A percentile compares a stretch with the other conserved stretches of the same genome.
phyloP scores from a whole-genome alignment of 2,888 invertebrate species.

The Drosophila helvetica region DNA sequence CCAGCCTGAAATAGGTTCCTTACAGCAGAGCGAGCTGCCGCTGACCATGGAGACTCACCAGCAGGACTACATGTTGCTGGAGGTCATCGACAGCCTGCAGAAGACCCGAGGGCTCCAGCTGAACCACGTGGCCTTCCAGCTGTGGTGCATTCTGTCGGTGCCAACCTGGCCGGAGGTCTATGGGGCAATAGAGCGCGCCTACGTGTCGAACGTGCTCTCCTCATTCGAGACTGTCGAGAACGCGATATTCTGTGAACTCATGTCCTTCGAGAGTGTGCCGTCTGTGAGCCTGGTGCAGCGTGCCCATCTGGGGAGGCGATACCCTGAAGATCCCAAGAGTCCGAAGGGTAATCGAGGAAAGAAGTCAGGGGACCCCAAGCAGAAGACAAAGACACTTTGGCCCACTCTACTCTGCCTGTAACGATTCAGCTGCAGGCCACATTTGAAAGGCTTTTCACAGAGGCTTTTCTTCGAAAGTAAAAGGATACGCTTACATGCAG shows the following conservation, averaged over 20 bases:
- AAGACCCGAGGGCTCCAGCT: constrained; percentile 92
- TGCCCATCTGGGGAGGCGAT: not conserved
- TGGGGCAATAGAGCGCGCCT: constrained; percentile 98
- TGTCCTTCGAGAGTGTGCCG: constrained; percentile 87
- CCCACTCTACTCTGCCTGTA: constrained; percentile 2
- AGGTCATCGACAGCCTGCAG: constrained; percentile 95
- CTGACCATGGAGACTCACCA: constrained; percentile 87
- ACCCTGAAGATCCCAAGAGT: not conserved
- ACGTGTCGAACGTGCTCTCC: constrained; percentile 95
- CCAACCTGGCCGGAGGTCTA: constrained; percentile 97
- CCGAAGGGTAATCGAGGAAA: not conserved
- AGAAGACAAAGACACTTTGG: constrained; percentile 1
- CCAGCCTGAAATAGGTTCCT: no score
- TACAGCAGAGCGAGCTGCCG: constrained; percentile 91
- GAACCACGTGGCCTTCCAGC: constrained; percentile 98
- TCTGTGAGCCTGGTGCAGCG: not conserved
- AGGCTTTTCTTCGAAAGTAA: constrained; percentile 37
- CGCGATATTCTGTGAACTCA: constrained; percentile 94
- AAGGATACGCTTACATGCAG: not conserved
- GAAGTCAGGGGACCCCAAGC: not conserved
- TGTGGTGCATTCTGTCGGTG: constrained; percentile 99
- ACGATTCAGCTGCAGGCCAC: constrained; percentile 46
- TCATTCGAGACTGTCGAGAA: constrained; percentile 98
- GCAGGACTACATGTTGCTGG: constrained; percentile 94
- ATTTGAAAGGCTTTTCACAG: constrained; percentile 54